Evolutionary conservation across 2,797 vertebrate genomes (phyloP), one percentile per base, ranked within the genome.

Genomic region (Strix occidentalis): DNA sequence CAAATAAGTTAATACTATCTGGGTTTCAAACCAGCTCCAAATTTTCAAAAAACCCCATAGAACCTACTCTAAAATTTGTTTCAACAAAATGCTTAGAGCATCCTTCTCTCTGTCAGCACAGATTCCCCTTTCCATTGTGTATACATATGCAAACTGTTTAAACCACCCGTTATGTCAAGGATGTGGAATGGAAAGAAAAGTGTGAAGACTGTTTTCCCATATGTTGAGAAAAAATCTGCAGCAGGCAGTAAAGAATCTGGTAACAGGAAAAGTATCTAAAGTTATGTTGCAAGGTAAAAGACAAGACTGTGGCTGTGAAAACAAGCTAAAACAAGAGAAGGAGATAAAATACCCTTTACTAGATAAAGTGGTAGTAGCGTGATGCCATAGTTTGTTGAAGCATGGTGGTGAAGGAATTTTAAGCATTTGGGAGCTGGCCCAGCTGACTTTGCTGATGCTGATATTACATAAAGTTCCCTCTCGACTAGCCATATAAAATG

Each of bases 231-330:
- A 94, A 91, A 63, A 60, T 84, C 91, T 89, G 72, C 61, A 96
- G 69, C 58, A 84, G 82, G 72, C 84, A 91, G 61, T 92, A 85
- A 95, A 96, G 86, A 68, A 76, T 88, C 48, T 90, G 77, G 60
- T 80, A 81, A 88, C 3, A 21, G 41, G 77, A 81, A 74, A 87
- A 91, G 48, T 93, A 63, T 92, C 65, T 91, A 64, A 87, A 96
- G 84, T 91, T 96, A 50, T 39, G 54, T 80, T 91, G 64, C 50
- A 66, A 95, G 94, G 87, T 95, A 91, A 90, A 96, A 94, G 80
- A 92, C 16, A 13, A 92, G 84, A 26, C 65, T 50, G 23, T 19
- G 37, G 81, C 74, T 94, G n/a, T 56, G 66, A 92, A 87, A 95
- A 74, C 76, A 94, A 95, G 90, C 37, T 80, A 11, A 92, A 89